Base-by-base conservation (phyloP, 2,888 invertebrate genomes). In the Volucella inflata region DNA sequence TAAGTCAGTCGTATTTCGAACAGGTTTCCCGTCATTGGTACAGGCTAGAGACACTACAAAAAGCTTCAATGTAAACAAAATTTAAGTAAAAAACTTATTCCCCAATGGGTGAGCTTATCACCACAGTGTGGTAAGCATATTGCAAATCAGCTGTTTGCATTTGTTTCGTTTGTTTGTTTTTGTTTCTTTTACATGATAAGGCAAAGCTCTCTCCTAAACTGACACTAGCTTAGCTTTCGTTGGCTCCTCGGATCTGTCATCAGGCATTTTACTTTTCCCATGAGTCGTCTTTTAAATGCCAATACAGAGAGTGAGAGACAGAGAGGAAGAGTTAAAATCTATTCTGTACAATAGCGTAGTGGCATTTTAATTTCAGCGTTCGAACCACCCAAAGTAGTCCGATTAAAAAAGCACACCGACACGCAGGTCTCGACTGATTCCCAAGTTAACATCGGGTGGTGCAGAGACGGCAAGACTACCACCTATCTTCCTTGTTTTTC, bases 391-490 rank as follows among this genome's bases (percentile, higher is more conserved):
- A 42, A 67, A 76, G 46, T 62, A 81, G 81, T 85, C 40, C 46
- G 55, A 68, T 72, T 50, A 57, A 76, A 76, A 77, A 85, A 81
- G 81, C 85, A 72, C 81, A 50, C 48, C 81, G 62, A 51, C 42
- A 77, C 85, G 80, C 85, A 85, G 62, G 85, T 85, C 85, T 67
- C 38, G 57, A 81, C 51, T 50, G 53, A 55, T 70, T 68, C 57
- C 55, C 75, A 46, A 46, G 8, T 9, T 30, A 30, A 30, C 30
- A 30, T 14, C 16, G 16, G 48, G 53, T 53, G 65, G 48, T 71
- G 65, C 81, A 64, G 70, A 64, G 77, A 30, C 30, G 44, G 42
- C 14, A 64, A 57, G 21, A 74, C 62, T 64, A 44, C 55, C 74
- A 74, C 53, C 50, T 46, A 51, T 50, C 60, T 30, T 30, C 30